Evolutionary conservation across 2,888 invertebrate genomes (phyloP).

Genomic region (Alcis repandata): DNA sequence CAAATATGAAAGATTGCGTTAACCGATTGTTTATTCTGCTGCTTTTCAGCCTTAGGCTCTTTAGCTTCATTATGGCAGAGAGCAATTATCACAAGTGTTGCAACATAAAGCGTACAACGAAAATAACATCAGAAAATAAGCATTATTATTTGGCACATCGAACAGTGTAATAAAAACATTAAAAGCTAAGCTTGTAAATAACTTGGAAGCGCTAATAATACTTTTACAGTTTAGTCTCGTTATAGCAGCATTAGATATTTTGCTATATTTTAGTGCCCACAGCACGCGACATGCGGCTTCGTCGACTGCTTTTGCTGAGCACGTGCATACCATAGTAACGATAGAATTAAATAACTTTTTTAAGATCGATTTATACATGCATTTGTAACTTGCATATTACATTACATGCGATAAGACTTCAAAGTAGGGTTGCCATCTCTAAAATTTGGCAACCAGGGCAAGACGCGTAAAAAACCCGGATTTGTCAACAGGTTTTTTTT

Average conservation of each 20-base stretch:
- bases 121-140: conserved; percentile 4
- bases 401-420: too few species aligned
- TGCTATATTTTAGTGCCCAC: not conserved
- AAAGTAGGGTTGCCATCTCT: too few species aligned
- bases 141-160: conserved; percentile 29
- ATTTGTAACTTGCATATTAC: too few species aligned
- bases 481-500: too few species aligned
- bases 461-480: too few species aligned
- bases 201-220: conserved; percentile 19
- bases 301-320: not conserved
- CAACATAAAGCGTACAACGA: not conserved
- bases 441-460: too few species aligned
- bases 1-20: not conserved
- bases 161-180: conserved; percentile 18
- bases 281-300: not conserved
- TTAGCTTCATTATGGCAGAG: conserved; percentile 13
- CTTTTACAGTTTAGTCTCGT: not conserved
- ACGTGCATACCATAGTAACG: not conserved
- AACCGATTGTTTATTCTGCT: too few species aligned
- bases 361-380: too few species aligned
- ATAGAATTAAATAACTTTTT: too few species aligned
- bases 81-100: not conserved
- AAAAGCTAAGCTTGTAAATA: conserved; percentile 27
- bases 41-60: conserved; percentile 11
- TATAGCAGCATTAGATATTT: not conserved